Percentiles rank a stretch among this genome's conserved stretches.
phyloP scores from a whole-genome alignment of 2,113 vertebrate species.

The Corynorhinus townsendii region DNA sequence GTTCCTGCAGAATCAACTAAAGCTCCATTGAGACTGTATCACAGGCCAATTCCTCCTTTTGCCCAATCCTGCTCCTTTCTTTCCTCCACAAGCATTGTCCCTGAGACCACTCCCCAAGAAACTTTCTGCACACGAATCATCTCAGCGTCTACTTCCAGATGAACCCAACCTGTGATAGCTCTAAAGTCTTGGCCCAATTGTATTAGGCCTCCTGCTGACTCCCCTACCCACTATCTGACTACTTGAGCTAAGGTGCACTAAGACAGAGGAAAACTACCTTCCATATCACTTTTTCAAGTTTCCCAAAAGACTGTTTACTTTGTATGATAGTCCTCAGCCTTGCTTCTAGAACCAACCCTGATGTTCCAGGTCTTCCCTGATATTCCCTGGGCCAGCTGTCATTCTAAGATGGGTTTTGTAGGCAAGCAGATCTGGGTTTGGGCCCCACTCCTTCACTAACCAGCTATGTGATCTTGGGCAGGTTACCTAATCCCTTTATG shows the following conservation, averaged over 20 bases:
- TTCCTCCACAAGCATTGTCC: not conserved
- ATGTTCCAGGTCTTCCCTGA: not conserved
- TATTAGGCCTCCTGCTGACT: not conserved
- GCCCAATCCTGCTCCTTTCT: not conserved
- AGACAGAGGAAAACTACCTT: not conserved
- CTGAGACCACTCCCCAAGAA: not conserved
- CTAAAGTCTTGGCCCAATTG: not conserved
- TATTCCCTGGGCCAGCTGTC: not conserved
- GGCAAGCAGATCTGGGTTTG: not conserved
- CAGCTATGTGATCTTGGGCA: not conserved
- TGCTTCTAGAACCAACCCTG: not conserved
- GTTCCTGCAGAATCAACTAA: not conserved
- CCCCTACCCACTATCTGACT: not conserved
- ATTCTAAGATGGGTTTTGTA: not conserved
- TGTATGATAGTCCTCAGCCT: not conserved
- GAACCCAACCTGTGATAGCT: not conserved
- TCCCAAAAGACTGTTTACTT: not conserved
- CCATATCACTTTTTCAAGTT: not conserved
- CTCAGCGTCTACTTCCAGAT: not conserved
- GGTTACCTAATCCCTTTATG: not conserved
- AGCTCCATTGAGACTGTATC: not conserved
- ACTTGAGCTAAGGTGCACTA: not conserved
- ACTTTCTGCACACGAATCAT: not conserved
- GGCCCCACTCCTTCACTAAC: not conserved
- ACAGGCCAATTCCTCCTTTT: not conserved